These are phyloP conservation scores for Lapara coniferarum DNA, from an alignment of 2,888 invertebrate species.

Conservation along the genomic window DNA sequence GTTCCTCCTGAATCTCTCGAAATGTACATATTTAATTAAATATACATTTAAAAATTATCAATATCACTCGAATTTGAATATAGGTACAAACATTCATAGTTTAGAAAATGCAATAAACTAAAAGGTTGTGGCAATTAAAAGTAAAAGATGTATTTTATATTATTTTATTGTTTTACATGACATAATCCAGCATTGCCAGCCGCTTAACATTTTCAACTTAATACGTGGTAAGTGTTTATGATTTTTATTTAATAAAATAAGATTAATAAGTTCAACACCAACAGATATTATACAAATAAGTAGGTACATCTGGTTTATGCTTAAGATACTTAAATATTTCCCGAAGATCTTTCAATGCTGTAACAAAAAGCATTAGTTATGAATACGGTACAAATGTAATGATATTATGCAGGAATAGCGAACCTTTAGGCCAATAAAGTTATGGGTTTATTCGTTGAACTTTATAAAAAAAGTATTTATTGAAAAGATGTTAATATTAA, in stretches of 20 bases:
- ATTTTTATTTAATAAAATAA: constrained; percentile 13
- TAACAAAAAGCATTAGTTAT: constrained; percentile 45
- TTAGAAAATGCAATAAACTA: background rate
- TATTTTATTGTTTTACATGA: constrained; percentile 6
- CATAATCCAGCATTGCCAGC: constrained; percentile 31
- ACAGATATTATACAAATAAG: background rate
- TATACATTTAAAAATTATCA: too few relatives aligned
- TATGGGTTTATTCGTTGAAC: too few relatives aligned
- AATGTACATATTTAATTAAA: too few relatives aligned
- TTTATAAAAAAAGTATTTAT: too few relatives aligned
- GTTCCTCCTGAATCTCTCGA: too few relatives aligned
- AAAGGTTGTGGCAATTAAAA: background rate
- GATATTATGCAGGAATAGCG: background rate
- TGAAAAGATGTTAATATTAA: too few relatives aligned
- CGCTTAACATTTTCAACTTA: background rate
- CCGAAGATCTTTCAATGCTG: constrained; percentile 50
- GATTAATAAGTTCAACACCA: background rate
- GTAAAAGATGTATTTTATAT: background rate
- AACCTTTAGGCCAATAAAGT: background rate
- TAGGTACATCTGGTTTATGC: constrained; percentile 38
- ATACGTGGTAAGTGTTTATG: background rate
- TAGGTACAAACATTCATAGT: too few relatives aligned
- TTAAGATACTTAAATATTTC: constrained; percentile 43
- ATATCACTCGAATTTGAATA: too few relatives aligned
- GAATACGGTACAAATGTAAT: background rate